Conservation (phyloP, 2,113 vertebrate genomes). For the Rhipidura dahli region DNA sequence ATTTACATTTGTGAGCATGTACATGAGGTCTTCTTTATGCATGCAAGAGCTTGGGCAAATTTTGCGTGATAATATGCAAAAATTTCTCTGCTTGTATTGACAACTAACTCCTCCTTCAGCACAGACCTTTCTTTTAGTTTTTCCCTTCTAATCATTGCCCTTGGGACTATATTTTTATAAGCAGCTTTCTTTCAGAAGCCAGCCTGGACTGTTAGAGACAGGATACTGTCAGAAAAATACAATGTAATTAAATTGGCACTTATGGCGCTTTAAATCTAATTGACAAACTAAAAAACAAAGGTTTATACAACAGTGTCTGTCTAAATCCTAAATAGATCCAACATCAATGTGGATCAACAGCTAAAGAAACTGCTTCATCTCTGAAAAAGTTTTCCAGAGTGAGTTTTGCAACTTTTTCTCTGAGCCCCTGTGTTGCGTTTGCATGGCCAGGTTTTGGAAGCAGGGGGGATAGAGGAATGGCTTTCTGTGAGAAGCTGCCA, state of each 20-base stretch:
- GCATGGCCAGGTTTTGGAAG: background rate
- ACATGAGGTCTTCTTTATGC: background rate
- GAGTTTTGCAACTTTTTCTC: background rate
- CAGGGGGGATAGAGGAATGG: background rate
- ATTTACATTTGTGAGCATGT: background rate
- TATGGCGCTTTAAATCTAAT: background rate
- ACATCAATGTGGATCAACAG: background rate
- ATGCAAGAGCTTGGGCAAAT: background rate
- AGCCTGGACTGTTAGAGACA: background rate
- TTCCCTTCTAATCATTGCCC: background rate
- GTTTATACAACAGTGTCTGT: accelerated
- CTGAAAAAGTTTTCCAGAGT: background rate
- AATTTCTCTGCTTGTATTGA: background rate
- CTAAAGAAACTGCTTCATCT: background rate
- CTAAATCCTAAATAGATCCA: background rate
- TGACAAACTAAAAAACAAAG: background rate
- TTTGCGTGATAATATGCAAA: background rate
- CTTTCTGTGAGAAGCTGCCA: background rate
- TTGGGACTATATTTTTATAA: background rate
- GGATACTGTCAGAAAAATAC: background rate
- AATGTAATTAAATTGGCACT: background rate
- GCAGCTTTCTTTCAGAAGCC: background rate
- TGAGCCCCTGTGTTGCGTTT: background rate
- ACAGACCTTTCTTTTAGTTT: background rate
- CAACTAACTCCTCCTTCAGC: background rate